Evolutionary conservation across 2,797 vertebrate genomes (phyloP), one percentile per base, ranked within the genome.

Genomic region (Gobio occitaniae): DNA sequence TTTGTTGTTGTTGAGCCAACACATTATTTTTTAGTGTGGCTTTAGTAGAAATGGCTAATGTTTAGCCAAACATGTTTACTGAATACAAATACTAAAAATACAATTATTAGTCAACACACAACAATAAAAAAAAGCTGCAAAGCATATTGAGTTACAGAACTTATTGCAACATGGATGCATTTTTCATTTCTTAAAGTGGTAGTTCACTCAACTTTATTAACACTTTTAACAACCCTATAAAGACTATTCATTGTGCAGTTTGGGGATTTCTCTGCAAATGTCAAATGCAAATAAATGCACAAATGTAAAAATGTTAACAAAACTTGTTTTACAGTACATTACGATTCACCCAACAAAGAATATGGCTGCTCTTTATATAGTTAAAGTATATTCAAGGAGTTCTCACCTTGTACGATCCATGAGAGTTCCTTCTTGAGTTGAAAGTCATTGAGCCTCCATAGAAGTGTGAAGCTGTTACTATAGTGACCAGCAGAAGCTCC

Each of bases 371-470:
- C 17, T 4, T 32, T 29, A 15, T 69, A 21, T 16, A 77, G 1
- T 59, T 8, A 25, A 16, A 41, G 3, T 68, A 19, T n/a, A 63
- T 44, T 63, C 21, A 63, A 71, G n/a, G 36, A 78, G 2, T 56
- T 68, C 90, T 0, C 72, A 93, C 92, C 80, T 1, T 41, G 1
- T 86, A 6, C 2, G 74, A 66, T 86, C 90, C 92, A 9, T 76
- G 0, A 38, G 63, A 0, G 9, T 66, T 0, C 0, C 17, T 29
- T 78, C 15, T 77, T 3, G 88, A 77, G 70, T 86, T 70, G 38
- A 86, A 93, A n/a, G 86, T 91, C 82, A 91, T 88, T 54, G 89
- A 74, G 1, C 89, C 89, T 6, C 91, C 91, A 3, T 15, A 69
- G 8, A 88, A 91, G 5, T 90, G 88, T 66, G 25, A 0, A 0